Percentiles rank a stretch among this genome's conserved stretches.
Evolutionary conservation across 2,113 vertebrate genomes (phyloP).

Genomic region (Cololabis saira): DNA sequence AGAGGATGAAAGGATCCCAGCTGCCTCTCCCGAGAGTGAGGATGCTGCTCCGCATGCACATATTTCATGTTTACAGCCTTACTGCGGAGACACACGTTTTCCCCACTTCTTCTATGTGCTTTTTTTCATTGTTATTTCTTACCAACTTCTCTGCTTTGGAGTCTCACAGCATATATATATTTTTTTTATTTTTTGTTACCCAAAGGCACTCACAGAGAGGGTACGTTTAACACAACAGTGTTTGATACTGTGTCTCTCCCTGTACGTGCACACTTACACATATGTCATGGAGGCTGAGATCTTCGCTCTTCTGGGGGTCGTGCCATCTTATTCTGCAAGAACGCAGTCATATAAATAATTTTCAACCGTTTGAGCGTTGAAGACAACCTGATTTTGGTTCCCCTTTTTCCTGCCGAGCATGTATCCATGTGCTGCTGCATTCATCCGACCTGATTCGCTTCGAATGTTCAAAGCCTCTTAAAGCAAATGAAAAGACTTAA

Average conservation of each 20-base stretch:
- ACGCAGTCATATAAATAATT: slow-evolving; percentile 40
- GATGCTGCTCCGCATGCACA: slow-evolving; percentile 61
- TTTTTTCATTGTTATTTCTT: slow-evolving; percentile 2
- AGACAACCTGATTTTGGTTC: slow-evolving; percentile 39
- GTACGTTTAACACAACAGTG: background rate
- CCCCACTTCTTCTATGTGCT: background rate
- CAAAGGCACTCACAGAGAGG: slow-evolving; percentile 17
- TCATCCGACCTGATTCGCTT: slow-evolving; percentile 5
- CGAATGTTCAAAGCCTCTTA: background rate
- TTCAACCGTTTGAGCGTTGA: slow-evolving; percentile 35
- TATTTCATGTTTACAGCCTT: slow-evolving; percentile 48
- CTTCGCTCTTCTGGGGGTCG: slow-evolving; percentile 22
- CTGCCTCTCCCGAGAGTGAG: slow-evolving; percentile 59
- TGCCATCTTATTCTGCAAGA: slow-evolving; percentile 45
- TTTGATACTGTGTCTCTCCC: background rate
- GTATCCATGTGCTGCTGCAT: slow-evolving; percentile 12
- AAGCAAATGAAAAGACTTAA: slow-evolving; percentile 1
- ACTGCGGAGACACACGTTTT: slow-evolving; percentile 6
- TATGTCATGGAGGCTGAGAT: slow-evolving; percentile 33
- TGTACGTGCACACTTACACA: slow-evolving; percentile 13
- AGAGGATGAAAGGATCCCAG: slow-evolving; percentile 54
- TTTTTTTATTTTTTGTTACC: slow-evolving; percentile 10
- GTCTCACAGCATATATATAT: background rate
- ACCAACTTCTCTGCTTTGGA: slow-evolving; percentile 10
- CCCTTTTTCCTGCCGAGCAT: slow-evolving; percentile 2